Base-by-base conservation (phyloP, 1,140 invertebrate species). In the Sesamia nonagrioides region DNA sequence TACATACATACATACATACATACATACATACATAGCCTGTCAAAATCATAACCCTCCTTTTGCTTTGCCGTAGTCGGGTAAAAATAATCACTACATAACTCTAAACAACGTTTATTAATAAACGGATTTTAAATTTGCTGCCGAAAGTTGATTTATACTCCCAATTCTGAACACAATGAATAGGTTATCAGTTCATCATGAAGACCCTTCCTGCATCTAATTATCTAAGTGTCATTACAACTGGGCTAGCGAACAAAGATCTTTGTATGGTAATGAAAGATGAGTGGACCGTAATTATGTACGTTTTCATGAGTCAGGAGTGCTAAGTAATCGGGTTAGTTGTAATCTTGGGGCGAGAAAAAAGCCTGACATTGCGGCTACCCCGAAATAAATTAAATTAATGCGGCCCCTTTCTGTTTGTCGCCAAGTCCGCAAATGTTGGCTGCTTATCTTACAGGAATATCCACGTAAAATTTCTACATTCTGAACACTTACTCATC, bases 261-360 rank as follows among this genome's bases (percentile, higher is more conserved):
- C 33, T 63, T 11, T 58, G 58, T 50, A 75, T 63, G 40, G 21
- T 75, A 82, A 83, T 79, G 79, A 78, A 84, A 84, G 77, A 79
- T 78, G 77, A 80, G 74, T 61, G 54, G 61, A 78, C 79, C 77
- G 60, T 78, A 81, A 82, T 82, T 82, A 84, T 79, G 54, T 50
- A 78, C 63, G 77, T 84, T 82, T 83, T 77, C 79, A 83, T 79
- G 81, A 86, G 72, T 83, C 81, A 78, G 78, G 56, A 80, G 72
- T 75, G 73, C 73, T 77, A 77, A 81, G 42, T 82, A 83, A 83
- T 83, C 79, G 75, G 80, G 69, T 77, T 83, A 78, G 77, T 77
- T 54, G 63, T 82, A 84, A 84, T 84, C 56, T 72, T 79, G 52
- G 54, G 66, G 48, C 48, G 78, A 76, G 83, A 76, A 78, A 81